A percentile compares a stretch with the other conserved stretches of the same genome.
phyloP scores from a whole-genome alignment of 1,140 invertebrate species.

The Nasonia giraulti region DNA sequence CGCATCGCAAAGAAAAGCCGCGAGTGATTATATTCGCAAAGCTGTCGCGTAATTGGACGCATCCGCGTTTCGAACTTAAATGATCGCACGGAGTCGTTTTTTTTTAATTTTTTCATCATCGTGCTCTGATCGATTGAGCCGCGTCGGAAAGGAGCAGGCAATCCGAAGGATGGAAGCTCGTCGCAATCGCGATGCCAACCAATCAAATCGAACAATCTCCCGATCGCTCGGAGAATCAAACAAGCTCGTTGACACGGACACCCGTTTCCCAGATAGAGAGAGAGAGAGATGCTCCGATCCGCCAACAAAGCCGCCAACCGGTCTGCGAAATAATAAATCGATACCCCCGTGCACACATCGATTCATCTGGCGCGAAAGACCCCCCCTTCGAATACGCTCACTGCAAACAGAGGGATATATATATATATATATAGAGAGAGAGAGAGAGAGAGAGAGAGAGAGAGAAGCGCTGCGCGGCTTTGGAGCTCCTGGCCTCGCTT shows the following conservation, averaged over 20 bases:
- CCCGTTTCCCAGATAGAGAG: not conserved
- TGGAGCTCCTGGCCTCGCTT: constrained; percentile 10
- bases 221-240: not conserved
- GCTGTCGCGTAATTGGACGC: not conserved
- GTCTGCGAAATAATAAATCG: constrained; percentile 31
- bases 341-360: not conserved
- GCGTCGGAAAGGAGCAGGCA: not conserved
- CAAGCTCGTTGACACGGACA: not conserved
- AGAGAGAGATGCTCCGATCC: not conserved
- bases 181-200: not conserved
- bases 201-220: not conserved
- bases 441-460: too few relatives aligned
- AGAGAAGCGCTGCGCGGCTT: not conserved
- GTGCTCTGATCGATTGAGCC: not conserved
- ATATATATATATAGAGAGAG: too few relatives aligned
- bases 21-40: not conserved
- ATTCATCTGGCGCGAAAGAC: not conserved
- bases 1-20: not conserved
- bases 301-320: not conserved
- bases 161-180: not conserved
- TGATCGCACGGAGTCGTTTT: not conserved
- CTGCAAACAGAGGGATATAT: constrained; percentile 3
- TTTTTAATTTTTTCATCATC: not conserved
- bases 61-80: not conserved
- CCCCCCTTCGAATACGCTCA: not conserved